Percentiles rank a stretch among this genome's conserved stretches.
These are phyloP conservation scores for Steatocranus sp. DNA, from an alignment of 2,797 vertebrate species.

Conservation along the genomic window DNA sequence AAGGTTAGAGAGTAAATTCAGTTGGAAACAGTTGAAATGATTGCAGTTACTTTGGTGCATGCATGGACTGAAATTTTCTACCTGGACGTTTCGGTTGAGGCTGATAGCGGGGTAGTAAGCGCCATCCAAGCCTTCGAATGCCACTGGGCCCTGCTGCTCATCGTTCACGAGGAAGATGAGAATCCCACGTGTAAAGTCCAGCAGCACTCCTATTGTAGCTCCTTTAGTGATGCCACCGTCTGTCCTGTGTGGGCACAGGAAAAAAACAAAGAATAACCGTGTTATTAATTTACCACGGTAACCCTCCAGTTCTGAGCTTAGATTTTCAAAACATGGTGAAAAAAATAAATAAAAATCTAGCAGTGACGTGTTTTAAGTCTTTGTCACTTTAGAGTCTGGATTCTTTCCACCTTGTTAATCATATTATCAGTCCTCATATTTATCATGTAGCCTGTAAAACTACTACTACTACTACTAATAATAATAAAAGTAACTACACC, in stretches of 20 bases:
- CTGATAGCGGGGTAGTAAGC: slow-evolving; percentile 93
- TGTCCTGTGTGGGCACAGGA: slow-evolving; percentile 71
- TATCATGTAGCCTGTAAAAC: not conserved
- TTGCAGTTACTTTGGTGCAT: not conserved
- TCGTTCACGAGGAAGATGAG: slow-evolving; percentile 96
- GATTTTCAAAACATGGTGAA: not conserved
- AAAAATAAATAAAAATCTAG: not conserved
- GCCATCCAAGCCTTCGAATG: slow-evolving; percentile 92
- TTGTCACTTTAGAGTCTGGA: not conserved
- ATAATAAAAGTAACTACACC: not conserved
- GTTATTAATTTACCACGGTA: not conserved
- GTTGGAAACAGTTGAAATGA: not conserved
- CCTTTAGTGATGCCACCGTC: slow-evolving; percentile 95
- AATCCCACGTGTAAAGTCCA: slow-evolving; percentile 89
- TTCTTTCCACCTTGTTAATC: not conserved
- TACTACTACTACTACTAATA: fast-evolving
- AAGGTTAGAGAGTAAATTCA: not conserved
- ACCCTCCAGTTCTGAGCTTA: not conserved
- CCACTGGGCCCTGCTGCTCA: slow-evolving; percentile 96
- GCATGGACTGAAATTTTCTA: slow-evolving; percentile 36
- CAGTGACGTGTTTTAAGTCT: not conserved
- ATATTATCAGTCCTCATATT: not conserved
- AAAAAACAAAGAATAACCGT: not conserved
- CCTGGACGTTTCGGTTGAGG: slow-evolving; percentile 98
- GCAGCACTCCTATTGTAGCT: slow-evolving; percentile 87